Evolutionary conservation across 1,140 invertebrate genomes (phyloP).

Genomic region (Leptoteleia sp.): DNA sequence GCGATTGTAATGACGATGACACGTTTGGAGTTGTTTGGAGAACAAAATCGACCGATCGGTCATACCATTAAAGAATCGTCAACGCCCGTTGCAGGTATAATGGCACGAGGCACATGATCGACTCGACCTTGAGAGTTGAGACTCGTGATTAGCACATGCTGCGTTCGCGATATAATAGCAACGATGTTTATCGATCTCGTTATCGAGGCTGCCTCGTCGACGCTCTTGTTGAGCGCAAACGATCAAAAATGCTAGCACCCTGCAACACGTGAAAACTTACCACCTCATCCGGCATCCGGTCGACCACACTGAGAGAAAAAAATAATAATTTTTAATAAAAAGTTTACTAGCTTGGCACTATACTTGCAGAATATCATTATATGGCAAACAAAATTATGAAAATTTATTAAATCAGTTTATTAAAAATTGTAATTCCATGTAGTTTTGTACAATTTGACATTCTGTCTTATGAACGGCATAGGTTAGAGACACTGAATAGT

Average conservation of each 20-base stretch:
- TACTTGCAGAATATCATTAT: too few species aligned
- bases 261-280: too few species aligned
- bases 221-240: constrained; percentile 48
- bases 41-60: constrained; percentile 24
- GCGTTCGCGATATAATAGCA: constrained; percentile 75
- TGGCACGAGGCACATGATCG: constrained; percentile 51
- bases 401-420: too few species aligned
- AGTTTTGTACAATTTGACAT: too few species aligned
- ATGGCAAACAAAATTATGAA: too few species aligned
- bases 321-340: too few species aligned
- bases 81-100: constrained; percentile 55
- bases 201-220: constrained; percentile 72
- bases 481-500: too few species aligned
- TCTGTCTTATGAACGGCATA: too few species aligned
- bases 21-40: constrained; percentile 15
- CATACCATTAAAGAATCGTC: constrained; percentile 33
- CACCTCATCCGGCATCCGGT: too few species aligned
- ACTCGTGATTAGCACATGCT: constrained; percentile 74
- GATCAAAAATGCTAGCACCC: constrained; percentile 67
- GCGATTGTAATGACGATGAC: neutral
- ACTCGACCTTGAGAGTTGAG: constrained; percentile 76
- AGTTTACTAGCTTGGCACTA: too few species aligned
- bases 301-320: too few species aligned
- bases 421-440: too few species aligned
- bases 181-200: constrained; percentile 79